Conservation (phyloP, 1,140 invertebrate species). For the Eumaeus atala region DNA sequence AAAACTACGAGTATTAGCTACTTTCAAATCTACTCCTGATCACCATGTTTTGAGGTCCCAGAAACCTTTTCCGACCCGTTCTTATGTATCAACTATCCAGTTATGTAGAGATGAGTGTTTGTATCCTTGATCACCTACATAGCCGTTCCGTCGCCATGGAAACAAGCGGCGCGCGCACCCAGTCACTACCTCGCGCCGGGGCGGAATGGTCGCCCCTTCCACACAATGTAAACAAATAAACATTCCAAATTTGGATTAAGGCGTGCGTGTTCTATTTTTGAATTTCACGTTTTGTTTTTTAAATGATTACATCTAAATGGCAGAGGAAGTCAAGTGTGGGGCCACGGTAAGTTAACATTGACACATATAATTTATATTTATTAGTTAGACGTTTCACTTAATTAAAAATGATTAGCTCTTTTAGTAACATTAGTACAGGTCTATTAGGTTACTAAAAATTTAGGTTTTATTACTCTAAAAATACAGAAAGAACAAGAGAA, state of each 20-base stretch:
- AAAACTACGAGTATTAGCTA: too few relatives aligned
- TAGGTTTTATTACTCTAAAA: too few relatives aligned
- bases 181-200: conserved; percentile 37
- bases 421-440: too few relatives aligned
- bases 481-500: too few relatives aligned
- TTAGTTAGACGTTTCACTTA: too few relatives aligned
- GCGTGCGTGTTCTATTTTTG: conserved; percentile 18
- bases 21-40: too few relatives aligned
- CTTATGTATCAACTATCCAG: too few relatives aligned
- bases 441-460: too few relatives aligned
- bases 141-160: conserved; percentile 34
- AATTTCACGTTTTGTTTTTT: conserved; percentile 5
- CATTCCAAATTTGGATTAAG: conserved; percentile 24
- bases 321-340: conserved; percentile 40
- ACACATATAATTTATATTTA: too few relatives aligned
- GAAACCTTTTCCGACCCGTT: too few relatives aligned
- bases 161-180: conserved; percentile 56
- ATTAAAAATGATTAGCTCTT: too few relatives aligned
- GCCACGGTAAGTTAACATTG: conserved; percentile 36
- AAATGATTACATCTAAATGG: conserved; percentile 28
- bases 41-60: too few relatives aligned
- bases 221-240: conserved; percentile 23
- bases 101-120: background rate
- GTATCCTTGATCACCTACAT: conserved; percentile 17
- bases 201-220: conserved; percentile 33